Base-by-base conservation (phyloP, 2,797 vertebrate genomes). In the Micropoecilia bifurca region DNA sequence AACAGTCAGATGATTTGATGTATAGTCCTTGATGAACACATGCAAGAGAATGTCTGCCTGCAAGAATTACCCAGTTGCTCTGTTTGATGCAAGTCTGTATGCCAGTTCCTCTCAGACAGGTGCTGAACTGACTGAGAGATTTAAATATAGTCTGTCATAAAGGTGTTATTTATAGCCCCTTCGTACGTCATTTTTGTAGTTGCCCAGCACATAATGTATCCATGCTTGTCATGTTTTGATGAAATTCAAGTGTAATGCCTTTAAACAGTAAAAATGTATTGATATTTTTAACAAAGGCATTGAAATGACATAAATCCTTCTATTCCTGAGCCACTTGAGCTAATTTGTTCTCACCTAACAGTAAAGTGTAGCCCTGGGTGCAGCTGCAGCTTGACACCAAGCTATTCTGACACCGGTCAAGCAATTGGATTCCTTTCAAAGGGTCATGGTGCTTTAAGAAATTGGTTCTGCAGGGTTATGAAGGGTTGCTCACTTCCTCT, bases 391-490 rank as follows among this genome's bases (percentile, higher is more conserved):
- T 78, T 84, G 74, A 90, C 87, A 89, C 89, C 75, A 73, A 79
- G 89, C 90, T 93, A 90, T 88, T 90, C 87, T 85, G 82, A 94
- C 87, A 87, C 36, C 80, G 83, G 85, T 89, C 87, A 74, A 75
- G 83, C 91, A 88, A 87, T 87, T 90, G 84, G 75, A 85, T 83
- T 87, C 90, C 77, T 89, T 77, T 74, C 69, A 41, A 75, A 63
- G 87, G 84, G 79, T 91, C 82, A 89, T 79, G 57, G 69, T 83
- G 71, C 89, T 91, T 86, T 79, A 88, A 75, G 78, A 74, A 77
- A 82, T 3, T 47, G 47, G 76, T 85, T 41, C 73, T 72, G 82
- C 75, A 63, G 79, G 41, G 41, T 72, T 68, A 53, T 25, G 9
- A 80, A 87, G 71, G 73, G 76, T 71, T 76, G 50, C 82, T 78